Evolutionary conservation across 2,113 vertebrate genomes (phyloP).

Genomic region (Salvelinus fontinalis): DNA sequence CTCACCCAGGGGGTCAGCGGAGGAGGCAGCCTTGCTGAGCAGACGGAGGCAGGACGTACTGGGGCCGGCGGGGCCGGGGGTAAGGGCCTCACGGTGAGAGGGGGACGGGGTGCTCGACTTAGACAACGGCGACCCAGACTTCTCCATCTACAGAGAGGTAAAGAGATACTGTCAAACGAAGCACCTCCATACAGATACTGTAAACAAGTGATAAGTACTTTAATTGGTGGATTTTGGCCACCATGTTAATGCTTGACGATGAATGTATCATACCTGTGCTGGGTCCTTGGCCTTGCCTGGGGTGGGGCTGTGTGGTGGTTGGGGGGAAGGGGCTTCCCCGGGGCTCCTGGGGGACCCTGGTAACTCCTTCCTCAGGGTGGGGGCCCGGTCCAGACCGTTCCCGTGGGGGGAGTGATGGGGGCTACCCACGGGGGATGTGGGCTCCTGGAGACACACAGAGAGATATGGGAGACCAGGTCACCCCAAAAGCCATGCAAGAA

Average conservation of each 20-base stretch:
- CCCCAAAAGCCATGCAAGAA: neutral
- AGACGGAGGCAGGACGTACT: conserved; percentile 80
- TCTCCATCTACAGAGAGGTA: conserved; percentile 67
- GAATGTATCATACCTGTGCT: conserved; percentile 65
- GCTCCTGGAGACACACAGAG: conserved; percentile 72
- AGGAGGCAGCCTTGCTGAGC: conserved; percentile 73
- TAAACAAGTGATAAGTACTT: too few relatives aligned
- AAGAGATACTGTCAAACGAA: too few relatives aligned
- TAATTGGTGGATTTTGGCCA: too few relatives aligned
- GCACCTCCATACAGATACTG: too few relatives aligned
- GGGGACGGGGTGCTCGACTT: conserved; percentile 81
- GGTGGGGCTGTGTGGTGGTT: conserved; percentile 71
- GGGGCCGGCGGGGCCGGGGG: conserved; percentile 76
- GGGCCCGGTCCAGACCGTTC: conserved; percentile 73
- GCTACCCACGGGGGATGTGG: conserved; percentile 78
- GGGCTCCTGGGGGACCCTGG: conserved; percentile 74
- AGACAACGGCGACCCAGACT: conserved; percentile 72
- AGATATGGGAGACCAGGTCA: neutral
- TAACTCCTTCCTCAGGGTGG: conserved; percentile 66
- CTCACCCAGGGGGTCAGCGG: conserved; percentile 81
- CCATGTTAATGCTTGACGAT: too few relatives aligned
- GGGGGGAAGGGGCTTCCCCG: conserved; percentile 70
- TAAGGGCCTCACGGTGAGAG: conserved; percentile 73
- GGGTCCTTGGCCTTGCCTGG: conserved; percentile 77
- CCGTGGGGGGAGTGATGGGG: conserved; percentile 67